Percentiles rank a stretch among this genome's conserved stretches.
These are phyloP conservation scores for Dromaius novaehollandiae DNA, from an alignment of 2,113 vertebrate species.

Conservation along the genomic window DNA sequence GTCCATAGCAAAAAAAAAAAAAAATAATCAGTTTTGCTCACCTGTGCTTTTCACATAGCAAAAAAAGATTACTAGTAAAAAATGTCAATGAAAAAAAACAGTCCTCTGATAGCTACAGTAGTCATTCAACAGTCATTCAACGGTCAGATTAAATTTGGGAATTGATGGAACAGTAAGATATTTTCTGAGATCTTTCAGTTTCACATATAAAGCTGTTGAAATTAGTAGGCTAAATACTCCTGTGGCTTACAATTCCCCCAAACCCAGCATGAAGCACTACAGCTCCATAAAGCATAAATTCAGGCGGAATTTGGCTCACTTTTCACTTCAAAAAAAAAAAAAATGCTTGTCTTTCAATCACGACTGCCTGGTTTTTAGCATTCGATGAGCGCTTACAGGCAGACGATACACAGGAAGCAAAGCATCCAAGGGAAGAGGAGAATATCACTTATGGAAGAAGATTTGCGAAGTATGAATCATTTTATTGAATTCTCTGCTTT, in stretches of 20 bases:
- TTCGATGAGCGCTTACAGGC: not conserved
- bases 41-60: not conserved
- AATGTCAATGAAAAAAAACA: not conserved
- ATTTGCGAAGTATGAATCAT: not conserved
- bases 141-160: not conserved
- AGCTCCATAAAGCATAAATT: not conserved
- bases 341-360: not conserved
- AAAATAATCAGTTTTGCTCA: not conserved
- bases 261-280: not conserved
- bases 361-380: not conserved
- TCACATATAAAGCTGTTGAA: not conserved
- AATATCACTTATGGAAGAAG: not conserved
- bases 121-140: not conserved
- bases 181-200: not conserved
- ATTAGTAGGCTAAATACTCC: slow-evolving; percentile 3
- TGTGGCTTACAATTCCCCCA: not conserved
- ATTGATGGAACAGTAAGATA: not conserved
- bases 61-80: not conserved
- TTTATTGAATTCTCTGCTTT: not conserved
- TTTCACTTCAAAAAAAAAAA: not conserved
- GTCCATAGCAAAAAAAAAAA: not conserved
- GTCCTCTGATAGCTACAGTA: not conserved
- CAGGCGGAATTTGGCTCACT: not conserved
- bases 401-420: not conserved
- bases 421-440: not conserved